A percentile compares a stretch with the other conserved stretches of the same genome.
These are phyloP conservation scores for Chelidonichthys spinosus DNA, from an alignment of 2,797 vertebrate species.

Conservation along the genomic window DNA sequence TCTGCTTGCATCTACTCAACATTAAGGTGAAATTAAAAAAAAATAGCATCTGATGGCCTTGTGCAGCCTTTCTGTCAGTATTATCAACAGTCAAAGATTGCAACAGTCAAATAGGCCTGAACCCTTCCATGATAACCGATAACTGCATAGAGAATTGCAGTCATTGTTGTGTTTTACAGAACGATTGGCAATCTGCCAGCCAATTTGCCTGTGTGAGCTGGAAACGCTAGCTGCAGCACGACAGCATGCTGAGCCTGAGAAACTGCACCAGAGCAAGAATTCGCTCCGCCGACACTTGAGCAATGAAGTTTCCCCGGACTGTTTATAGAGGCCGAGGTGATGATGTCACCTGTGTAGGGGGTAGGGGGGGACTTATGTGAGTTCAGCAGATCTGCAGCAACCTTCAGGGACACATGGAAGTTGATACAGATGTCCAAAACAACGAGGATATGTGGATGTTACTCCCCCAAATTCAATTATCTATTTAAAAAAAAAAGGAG, in stretches of 20 bases:
- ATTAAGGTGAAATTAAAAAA: background rate
- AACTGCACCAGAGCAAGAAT: constrained; percentile 49
- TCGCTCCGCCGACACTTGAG: constrained; percentile 15
- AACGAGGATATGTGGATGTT: background rate
- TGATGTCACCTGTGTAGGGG: constrained; percentile 48
- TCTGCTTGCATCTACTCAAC: background rate
- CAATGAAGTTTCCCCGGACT: constrained; percentile 28
- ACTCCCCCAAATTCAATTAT: background rate
- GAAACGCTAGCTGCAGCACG: constrained; percentile 43
- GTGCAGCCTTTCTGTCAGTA: constrained; percentile 1
- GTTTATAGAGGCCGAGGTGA: constrained; percentile 49
- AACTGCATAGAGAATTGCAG: constrained; percentile 32
- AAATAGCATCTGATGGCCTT: background rate
- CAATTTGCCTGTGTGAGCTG: constrained; percentile 57
- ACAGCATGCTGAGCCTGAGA: constrained; percentile 53
- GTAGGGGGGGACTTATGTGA: background rate
- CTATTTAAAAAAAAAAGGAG: background rate
- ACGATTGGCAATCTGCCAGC: constrained; percentile 53
- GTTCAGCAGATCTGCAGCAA: background rate
- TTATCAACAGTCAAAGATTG: constrained; percentile 21
- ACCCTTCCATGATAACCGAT: constrained; percentile 41
- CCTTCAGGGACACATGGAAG: background rate
- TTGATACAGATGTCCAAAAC: background rate
- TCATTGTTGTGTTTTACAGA: constrained; percentile 56
- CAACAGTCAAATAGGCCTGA: constrained; percentile 41